Evolutionary conservation across 2,888 invertebrate genomes (phyloP), one percentile per base, ranked within the genome.

Genomic region (Polyommatus iphigenia): DNA sequence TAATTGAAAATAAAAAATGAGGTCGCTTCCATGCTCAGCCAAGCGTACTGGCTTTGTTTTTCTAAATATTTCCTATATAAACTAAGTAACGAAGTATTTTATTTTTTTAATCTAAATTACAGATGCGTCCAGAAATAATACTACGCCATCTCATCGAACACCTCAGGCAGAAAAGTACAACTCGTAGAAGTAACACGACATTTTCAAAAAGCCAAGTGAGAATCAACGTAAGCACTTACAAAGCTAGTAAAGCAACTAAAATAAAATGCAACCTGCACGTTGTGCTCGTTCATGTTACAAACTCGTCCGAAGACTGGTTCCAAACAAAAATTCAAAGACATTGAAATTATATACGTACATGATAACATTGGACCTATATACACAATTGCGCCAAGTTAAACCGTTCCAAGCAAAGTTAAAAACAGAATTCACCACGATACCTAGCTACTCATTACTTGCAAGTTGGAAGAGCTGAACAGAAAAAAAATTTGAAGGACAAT

Each of bases 101-200:
- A 36, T 72, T 72, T n/a, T 72, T n/a, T 24, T 20, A 15, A 50
- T 50, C 50, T 73, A 73, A 46, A 73, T 20, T 46, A 54, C 54
- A 32, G 18, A 71, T 77, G 71, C 79, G 76, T 78, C 79, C 77
- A 79, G 54, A 41, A 50, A 46, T 24, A 32, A 41, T 73, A 15
- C 76, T 75, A 76, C 41, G 50, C 62, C 50, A 75, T 54, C 54
- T 75, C 85, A 85, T 87, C 85, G 83, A 80, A 83, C 83, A 86
- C 85, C 85, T 80, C 81, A 85, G 87, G 87, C 87, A 83, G 84
- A 83, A 83, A 83, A 82, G 81, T 80, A 82, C 82, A 41, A 73
- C 73, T 54, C 18, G 75, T 75, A 29, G 54, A 29, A 29, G 29
- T 24, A 75, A 1, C 46, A 46, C 29, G 73, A 73, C 24, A 50